These are phyloP conservation scores for Siniperca knerii DNA, from an alignment of 2,113 vertebrate genomes.

Conservation along the genomic window DNA sequence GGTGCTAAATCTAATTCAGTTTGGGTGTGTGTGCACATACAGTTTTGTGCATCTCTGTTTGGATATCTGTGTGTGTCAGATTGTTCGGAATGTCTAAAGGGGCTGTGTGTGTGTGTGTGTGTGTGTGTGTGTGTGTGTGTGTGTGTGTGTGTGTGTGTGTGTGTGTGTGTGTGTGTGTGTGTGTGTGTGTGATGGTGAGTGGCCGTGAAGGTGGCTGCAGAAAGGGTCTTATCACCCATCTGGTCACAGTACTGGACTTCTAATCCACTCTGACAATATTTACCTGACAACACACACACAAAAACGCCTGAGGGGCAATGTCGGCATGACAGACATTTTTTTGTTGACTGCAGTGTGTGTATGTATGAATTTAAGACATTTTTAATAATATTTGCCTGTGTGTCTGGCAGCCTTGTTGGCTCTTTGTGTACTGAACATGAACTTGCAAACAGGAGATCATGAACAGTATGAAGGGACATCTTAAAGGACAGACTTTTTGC, in stretches of 20 bases:
- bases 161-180: conserved; percentile 1
- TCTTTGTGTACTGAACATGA: conserved; percentile 14
- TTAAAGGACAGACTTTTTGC: conserved; percentile 16
- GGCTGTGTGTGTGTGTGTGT: not conserved
- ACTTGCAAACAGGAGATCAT: conserved; percentile 16
- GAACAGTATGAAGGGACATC: not conserved
- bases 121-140: not conserved
- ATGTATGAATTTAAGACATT: conserved; percentile 14
- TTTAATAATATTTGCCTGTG: conserved; percentile 20
- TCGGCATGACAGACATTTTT: conserved; percentile 18
- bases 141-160: conserved; percentile 6
- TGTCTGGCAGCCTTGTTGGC: conserved; percentile 25
- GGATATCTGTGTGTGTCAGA: conserved; percentile 5
- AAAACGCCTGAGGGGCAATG: conserved; percentile 20
- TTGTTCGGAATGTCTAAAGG: not conserved
- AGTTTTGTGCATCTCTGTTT: not conserved
- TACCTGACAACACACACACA: conserved; percentile 40
- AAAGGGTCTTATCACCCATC: conserved; percentile 65
- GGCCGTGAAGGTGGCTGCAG: conserved; percentile 51
- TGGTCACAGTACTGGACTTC: conserved; percentile 56
- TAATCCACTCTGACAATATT: conserved; percentile 73
- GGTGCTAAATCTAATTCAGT: conserved; percentile 49
- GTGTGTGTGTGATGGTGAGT: conserved; percentile 47
- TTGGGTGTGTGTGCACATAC: not conserved
- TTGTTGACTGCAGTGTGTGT: conserved; percentile 9